These are phyloP conservation scores for Catostomus latipinnis DNA, from an alignment of 2,797 vertebrate genomes.

Conservation along the genomic window DNA sequence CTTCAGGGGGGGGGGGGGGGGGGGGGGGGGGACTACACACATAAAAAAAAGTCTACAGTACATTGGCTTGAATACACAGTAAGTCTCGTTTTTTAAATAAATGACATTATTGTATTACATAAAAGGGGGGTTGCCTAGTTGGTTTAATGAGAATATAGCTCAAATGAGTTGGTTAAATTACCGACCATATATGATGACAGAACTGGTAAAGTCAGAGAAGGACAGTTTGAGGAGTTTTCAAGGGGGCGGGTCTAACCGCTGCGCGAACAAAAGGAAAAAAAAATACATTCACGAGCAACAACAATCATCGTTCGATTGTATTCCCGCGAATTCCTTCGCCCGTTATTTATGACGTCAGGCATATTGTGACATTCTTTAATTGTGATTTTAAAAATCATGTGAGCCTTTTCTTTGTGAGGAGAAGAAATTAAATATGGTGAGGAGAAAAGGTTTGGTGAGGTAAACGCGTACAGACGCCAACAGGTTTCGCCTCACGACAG, in stretches of 20 bases:
- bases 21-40: too few relatives aligned
- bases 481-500: too few relatives aligned
- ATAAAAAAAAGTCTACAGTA: too few relatives aligned
- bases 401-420: slow-evolving; percentile 55
- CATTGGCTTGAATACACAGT: too few relatives aligned
- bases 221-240: slow-evolving; percentile 24
- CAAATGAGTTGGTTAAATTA: not conserved
- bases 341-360: not conserved
- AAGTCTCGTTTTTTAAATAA: too few relatives aligned
- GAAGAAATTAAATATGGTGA: slow-evolving; percentile 27
- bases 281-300: not conserved
- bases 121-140: not conserved
- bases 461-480: not conserved
- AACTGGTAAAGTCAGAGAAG: slow-evolving; percentile 1
- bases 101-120: not conserved
- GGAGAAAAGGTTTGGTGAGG: slow-evolving; percentile 10
- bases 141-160: not conserved
- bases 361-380: not conserved
- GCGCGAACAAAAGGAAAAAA: slow-evolving; percentile 18
- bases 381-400: slow-evolving; percentile 48
- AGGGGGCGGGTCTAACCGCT: slow-evolving; percentile 5
- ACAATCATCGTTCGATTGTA: not conserved
- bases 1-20: too few relatives aligned
- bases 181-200: not conserved
- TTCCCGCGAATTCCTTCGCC: not conserved